Conservation (phyloP, 2,797 vertebrate species). For the Periophthalmus magnuspinnatus region DNA sequence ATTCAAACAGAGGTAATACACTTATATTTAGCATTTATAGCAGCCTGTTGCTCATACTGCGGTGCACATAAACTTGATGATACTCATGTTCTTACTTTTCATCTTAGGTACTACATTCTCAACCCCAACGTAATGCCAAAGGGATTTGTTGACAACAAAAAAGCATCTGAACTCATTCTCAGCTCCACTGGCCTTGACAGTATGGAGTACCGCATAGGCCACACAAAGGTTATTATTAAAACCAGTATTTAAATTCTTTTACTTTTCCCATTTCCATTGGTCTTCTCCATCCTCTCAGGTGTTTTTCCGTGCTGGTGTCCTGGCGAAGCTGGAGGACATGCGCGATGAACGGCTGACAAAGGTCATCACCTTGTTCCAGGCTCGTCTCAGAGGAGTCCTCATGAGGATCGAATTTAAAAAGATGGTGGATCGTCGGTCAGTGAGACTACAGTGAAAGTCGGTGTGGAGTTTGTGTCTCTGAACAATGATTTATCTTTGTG, state of each 20-base stretch:
- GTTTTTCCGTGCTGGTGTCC: constrained; percentile 73
- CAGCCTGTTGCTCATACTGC: not conserved
- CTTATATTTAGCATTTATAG: not conserved
- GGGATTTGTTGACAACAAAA: constrained; percentile 76
- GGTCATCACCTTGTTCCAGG: constrained; percentile 71
- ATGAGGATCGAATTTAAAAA: constrained; percentile 76
- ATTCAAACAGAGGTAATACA: constrained; percentile 77
- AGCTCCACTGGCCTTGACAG: constrained; percentile 55
- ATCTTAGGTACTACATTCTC: constrained; percentile 73
- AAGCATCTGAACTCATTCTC: constrained; percentile 71
- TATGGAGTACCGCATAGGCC: constrained; percentile 73
- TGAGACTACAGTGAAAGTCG: constrained; percentile 28
- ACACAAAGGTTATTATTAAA: constrained; percentile 55
- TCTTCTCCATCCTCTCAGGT: constrained; percentile 45
- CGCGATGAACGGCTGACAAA: constrained; percentile 71
- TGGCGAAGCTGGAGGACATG: constrained; percentile 76
- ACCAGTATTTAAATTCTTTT: not conserved
- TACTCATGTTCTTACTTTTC: not conserved
- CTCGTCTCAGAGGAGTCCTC: constrained; percentile 60
- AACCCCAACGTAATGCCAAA: constrained; percentile 76
- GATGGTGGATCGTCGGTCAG: constrained; percentile 74
- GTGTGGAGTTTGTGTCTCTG: constrained; percentile 1
- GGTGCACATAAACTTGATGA: not conserved
- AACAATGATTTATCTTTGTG: constrained; percentile 15
- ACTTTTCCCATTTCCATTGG: not conserved